Base-by-base conservation (phyloP, 2,113 vertebrate genomes). In the Periophthalmodon schlosseri region DNA sequence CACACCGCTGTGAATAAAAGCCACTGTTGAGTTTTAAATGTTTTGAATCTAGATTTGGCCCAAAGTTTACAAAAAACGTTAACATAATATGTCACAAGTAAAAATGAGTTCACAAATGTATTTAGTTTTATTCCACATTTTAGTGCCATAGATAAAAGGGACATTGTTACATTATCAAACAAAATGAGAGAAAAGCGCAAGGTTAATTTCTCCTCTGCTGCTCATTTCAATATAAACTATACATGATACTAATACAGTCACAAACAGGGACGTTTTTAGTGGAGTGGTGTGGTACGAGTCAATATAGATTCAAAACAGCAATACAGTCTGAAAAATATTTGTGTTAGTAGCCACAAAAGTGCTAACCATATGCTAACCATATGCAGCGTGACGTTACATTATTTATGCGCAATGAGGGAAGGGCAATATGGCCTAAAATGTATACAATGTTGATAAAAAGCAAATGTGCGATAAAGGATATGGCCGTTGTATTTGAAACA, bases 181-280 rank as follows among this genome's bases (percentile, higher is more conserved):
- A 36, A 64, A 33, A 20, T 28, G 13, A 64, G 61, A 33, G 60
- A 36, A 34, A 33, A 65, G 33, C 10, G 21, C 11, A 28, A 4
- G 20, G 3, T 36, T 39, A 33, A n/a, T 44, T 65, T 36, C 56
- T 6, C 23, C 23, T 13, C n/a, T 23, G n/a, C 21, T 2, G 14
- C 23, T 15, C 13, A 60, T 60, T 15, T 20, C 60, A 16, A 34
- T 34, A 63, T 34, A 63, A 63, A 20, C 60, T 63, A 63, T 34
- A 63, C 60, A 63, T 18, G 60, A 20, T 63, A 14, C 28, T 34
- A 60, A 63, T 63, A 63, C 28, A 34, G 60, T 63, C 60, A 63
- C 60, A 34, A 61, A 23, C 28, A 61, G 24, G 5, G 7, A 18
- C 2, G 60, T 63, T 10, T 63, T 28, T 24, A 16, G 14, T 5